phyloP scores from a whole-genome alignment of 2,113 vertebrate species.

The Myrmecophaga tridactyla region DNA sequence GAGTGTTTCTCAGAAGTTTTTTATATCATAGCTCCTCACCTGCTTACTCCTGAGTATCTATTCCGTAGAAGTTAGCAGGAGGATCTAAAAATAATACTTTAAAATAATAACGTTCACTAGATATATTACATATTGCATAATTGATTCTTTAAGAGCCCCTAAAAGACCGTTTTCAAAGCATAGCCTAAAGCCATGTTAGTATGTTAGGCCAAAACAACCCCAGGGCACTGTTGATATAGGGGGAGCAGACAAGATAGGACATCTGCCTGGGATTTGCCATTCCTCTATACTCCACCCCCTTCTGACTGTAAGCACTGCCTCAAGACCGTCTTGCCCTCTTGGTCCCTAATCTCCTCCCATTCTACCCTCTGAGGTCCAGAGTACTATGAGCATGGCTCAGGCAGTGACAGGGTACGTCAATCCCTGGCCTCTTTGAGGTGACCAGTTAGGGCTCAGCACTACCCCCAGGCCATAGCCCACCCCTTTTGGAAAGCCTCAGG shows the following conservation, averaged over 20 bases:
- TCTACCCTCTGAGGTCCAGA: neutral
- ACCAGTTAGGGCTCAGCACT: neutral
- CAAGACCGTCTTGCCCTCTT: neutral
- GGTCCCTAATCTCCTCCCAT: neutral
- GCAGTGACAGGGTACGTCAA: neutral
- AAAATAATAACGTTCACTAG: neutral
- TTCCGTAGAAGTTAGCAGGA: neutral
- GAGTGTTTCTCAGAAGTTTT: neutral
- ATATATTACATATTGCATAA: constrained; percentile 6
- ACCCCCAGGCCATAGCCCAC: neutral
- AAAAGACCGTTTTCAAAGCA: constrained; percentile 7
- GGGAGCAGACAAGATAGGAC: neutral
- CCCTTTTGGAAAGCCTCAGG: neutral
- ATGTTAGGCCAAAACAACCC: neutral
- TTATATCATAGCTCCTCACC: neutral
- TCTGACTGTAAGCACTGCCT: neutral
- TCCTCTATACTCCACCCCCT: neutral
- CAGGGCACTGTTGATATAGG: neutral
- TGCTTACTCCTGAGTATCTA: neutral
- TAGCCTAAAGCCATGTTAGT: neutral
- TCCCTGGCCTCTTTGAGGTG: neutral
- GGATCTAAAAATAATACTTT: constrained; percentile 21
- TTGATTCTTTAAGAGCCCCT: neutral
- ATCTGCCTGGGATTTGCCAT: neutral
- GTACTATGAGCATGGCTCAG: neutral